phyloP scores from a whole-genome alignment of 53 echinoderm and acorn worm genomes.

The Henricia sp. region DNA sequence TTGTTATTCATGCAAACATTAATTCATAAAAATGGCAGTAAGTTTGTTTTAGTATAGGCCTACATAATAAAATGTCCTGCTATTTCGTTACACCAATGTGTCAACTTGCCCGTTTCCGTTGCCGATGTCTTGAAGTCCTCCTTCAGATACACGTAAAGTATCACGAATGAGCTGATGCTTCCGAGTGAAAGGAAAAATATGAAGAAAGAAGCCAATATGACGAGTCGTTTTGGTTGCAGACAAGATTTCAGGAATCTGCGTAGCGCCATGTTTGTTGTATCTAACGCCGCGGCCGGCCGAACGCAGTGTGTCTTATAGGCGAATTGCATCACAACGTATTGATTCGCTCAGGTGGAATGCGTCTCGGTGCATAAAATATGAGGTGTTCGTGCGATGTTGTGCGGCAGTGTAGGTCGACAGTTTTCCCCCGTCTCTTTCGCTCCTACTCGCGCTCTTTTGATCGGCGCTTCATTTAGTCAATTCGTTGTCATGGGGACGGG shows the following conservation, averaged over 20 bases:
- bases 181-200: constrained; percentile 75
- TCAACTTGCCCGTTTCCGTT: constrained; percentile 66
- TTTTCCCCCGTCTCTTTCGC: no score
- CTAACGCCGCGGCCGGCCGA: no score
- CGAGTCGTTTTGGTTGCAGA: constrained; percentile 51
- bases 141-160: constrained; percentile 82
- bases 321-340: no score
- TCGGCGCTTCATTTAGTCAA: no score
- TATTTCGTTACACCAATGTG: background rate
- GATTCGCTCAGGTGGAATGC: no score
- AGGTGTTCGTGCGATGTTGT: no score
- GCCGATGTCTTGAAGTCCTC: constrained; percentile 70
- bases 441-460: no score
- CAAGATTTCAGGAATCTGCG: background rate
- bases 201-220: constrained; percentile 65
- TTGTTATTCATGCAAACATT: background rate
- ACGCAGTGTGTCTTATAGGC: no score
- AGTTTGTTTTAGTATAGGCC: background rate
- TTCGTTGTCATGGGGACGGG: no score
- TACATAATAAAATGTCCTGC: background rate
- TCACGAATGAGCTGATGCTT: constrained; percentile 78
- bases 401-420: no score
- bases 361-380: no score
- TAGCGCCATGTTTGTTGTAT: background rate
- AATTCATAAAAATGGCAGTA: background rate